These are phyloP conservation scores for Enteromius thamalakanensis DNA, from an alignment of 2,797 vertebrate genomes.

Conservation along the genomic window DNA sequence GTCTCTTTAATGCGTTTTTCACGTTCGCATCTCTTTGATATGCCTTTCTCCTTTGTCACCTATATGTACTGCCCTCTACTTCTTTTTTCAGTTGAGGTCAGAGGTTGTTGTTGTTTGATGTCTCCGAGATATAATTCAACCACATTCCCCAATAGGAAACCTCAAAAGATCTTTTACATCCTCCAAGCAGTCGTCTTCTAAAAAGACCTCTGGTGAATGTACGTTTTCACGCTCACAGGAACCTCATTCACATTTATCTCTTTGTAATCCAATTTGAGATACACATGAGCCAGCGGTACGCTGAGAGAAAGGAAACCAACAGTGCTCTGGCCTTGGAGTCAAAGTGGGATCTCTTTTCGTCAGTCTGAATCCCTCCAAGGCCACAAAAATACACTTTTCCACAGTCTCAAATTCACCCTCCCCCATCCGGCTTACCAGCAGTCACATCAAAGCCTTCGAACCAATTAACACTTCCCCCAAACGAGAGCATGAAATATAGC, in stretches of 20 bases:
- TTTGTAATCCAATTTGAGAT: slow-evolving; percentile 51
- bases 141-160: not conserved
- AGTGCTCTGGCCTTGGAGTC: slow-evolving; percentile 20
- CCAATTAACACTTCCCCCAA: slow-evolving; percentile 78
- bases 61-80: not conserved
- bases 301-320: not conserved
- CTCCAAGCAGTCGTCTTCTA: not conserved
- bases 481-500: slow-evolving; percentile 71
- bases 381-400: slow-evolving; percentile 67
- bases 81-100: not conserved
- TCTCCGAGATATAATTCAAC: not conserved
- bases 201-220: not conserved
- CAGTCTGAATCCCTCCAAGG: slow-evolving; percentile 61
- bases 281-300: slow-evolving; percentile 7
- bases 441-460: slow-evolving; percentile 77
- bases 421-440: slow-evolving; percentile 58
- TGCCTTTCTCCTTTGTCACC: not conserved
- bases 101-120: not conserved
- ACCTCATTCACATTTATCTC: slow-evolving; percentile 29
- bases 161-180: not conserved
- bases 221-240: not conserved
- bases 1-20: not conserved
- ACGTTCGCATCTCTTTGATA: not conserved
- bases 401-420: not conserved
- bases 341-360: slow-evolving; percentile 54